Evolutionary conservation across 2,888 invertebrate genomes (phyloP).

Genomic region (Zygaena filipendulae): DNA sequence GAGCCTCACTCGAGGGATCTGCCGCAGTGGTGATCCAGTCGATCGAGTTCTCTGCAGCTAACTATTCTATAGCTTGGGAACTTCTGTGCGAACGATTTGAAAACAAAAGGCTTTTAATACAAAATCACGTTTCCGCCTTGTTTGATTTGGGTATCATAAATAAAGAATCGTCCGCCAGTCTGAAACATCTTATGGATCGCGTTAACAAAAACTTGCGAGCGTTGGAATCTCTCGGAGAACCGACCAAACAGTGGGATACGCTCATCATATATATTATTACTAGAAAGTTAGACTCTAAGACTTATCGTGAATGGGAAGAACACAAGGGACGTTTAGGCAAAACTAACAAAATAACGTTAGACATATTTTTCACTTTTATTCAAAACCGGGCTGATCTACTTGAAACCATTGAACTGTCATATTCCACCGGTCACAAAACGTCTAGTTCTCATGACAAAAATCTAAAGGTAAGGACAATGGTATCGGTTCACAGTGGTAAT

Average conservation of each 20-base stretch:
- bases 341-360: not conserved
- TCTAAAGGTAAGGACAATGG: conserved; percentile 7
- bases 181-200: not conserved
- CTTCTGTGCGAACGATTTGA: not conserved
- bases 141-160: not conserved
- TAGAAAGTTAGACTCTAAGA: not conserved
- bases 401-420: not conserved
- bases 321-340: not conserved
- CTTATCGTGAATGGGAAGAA: not conserved
- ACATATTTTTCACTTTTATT: not conserved
- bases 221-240: not conserved
- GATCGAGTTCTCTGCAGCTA: not conserved
- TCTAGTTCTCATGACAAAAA: too few relatives aligned
- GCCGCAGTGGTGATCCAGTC: not conserved
- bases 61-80: not conserved
- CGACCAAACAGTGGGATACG: conserved; percentile 1
- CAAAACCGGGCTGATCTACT: not conserved
- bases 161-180: not conserved
- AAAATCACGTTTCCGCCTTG: not conserved
- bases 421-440: conserved; percentile 3
- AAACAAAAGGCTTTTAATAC: not conserved
- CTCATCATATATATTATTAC: not conserved
- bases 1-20: not conserved
- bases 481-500: not conserved
- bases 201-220: not conserved